Evolutionary conservation across 2,113 vertebrate genomes (phyloP).

Genomic region (Sisor rabdophorus): DNA sequence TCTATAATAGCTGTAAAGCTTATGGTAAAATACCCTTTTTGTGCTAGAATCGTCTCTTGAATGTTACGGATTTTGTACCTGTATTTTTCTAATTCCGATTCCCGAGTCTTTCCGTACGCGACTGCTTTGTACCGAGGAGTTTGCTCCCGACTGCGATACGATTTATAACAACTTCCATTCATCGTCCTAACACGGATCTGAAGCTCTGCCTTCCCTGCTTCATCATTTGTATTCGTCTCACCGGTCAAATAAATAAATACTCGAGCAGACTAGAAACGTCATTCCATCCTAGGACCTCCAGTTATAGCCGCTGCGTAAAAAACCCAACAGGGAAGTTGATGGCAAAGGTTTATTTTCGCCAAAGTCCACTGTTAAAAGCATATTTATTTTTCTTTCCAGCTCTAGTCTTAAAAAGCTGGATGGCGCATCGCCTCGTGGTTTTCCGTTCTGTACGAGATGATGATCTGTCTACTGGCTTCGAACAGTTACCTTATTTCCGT

Average conservation of each 20-base stretch:
- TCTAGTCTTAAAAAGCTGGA: slow-evolving; percentile 62
- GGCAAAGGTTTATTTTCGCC: slow-evolving; percentile 57
- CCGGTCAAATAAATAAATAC: background rate
- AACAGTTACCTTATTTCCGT: slow-evolving; percentile 53
- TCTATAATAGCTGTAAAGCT: slow-evolving; percentile 73
- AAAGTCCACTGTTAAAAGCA: slow-evolving; percentile 61
- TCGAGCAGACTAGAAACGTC: background rate
- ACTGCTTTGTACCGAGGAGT: slow-evolving; percentile 59
- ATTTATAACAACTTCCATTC: slow-evolving; percentile 61
- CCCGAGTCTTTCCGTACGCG: slow-evolving; percentile 70
- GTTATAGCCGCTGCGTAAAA: slow-evolving; percentile 52
- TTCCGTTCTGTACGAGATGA: slow-evolving; percentile 70
- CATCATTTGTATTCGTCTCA: slow-evolving; percentile 44
- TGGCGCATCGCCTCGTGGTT: slow-evolving; percentile 65
- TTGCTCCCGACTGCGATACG: slow-evolving; percentile 62
- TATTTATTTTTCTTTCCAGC: slow-evolving; percentile 64
- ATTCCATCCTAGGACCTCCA: slow-evolving; percentile 21
- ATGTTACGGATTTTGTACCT: slow-evolving; percentile 82
- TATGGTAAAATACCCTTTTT: slow-evolving; percentile 68
- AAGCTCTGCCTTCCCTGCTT: slow-evolving; percentile 50
- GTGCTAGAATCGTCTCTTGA: slow-evolving; percentile 80
- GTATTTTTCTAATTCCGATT: slow-evolving; percentile 78
- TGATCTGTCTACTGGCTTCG: slow-evolving; percentile 67
- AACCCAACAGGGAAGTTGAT: slow-evolving; percentile 55
- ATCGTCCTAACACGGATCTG: slow-evolving; percentile 54